Conservation (phyloP, 2,113 vertebrate genomes). For the Otolemur garnettii region DNA sequence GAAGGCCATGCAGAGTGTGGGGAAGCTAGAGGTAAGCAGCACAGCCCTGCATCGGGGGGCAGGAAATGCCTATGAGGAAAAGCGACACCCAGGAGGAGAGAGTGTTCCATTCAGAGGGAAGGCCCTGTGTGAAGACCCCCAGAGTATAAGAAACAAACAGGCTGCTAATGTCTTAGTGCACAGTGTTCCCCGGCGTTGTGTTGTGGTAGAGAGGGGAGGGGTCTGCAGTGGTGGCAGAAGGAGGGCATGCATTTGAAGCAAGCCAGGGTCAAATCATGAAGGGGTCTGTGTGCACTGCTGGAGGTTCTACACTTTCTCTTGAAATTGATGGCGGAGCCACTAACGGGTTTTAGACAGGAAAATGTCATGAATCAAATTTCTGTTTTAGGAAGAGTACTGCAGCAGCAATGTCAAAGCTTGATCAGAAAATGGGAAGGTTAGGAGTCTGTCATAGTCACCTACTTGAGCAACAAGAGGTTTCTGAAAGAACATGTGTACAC, state of each 20-base stretch:
- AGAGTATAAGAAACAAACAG: background rate
- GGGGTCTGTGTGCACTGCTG: background rate
- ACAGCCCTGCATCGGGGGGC: background rate
- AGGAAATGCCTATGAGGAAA: background rate
- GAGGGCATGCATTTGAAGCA: background rate
- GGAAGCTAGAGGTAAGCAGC: background rate
- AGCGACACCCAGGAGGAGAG: background rate
- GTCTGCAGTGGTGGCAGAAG: background rate
- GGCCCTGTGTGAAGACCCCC: background rate
- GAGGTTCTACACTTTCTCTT: background rate
- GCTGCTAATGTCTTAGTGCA: background rate
- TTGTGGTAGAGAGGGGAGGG: background rate
- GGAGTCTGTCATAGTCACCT: background rate
- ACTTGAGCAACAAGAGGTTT: background rate
- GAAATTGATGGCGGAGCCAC: background rate
- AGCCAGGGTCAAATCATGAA: background rate
- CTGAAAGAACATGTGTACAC: background rate
- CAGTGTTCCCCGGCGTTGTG: background rate
- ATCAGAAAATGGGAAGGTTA: background rate
- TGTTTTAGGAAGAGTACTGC: background rate
- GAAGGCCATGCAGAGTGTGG: background rate
- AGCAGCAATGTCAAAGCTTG: background rate
- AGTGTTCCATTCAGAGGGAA: background rate
- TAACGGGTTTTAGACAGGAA: background rate
- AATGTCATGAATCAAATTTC: background rate